Conservation (phyloP, 1,140 invertebrate species). For the Drosophila rhopaloa region DNA sequence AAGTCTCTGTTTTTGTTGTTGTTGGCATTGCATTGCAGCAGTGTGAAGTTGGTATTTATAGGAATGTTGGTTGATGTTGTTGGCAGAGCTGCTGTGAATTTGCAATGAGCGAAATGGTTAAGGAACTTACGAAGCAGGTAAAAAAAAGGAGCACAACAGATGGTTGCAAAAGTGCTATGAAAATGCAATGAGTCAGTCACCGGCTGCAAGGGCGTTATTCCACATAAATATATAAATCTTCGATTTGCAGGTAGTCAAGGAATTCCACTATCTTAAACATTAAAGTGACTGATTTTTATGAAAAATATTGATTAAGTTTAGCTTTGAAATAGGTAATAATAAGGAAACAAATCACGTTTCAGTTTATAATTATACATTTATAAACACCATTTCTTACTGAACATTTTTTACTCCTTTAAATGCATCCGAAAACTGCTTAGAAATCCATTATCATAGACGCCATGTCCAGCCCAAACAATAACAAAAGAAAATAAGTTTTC, state of each 20-base stretch:
- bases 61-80: constrained; percentile 61
- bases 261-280: not conserved
- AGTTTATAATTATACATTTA: no score
- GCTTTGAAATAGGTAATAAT: not conserved
- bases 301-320: not conserved
- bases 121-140: constrained; percentile 14
- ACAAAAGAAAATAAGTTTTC: constrained; percentile 13
- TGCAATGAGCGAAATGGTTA: constrained; percentile 63
- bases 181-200: constrained; percentile 44
- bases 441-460: not conserved
- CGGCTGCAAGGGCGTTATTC: constrained; percentile 24
- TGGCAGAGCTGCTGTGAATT: constrained; percentile 51
- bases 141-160: constrained; percentile 22
- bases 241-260: not conserved
- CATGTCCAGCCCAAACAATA: constrained; percentile 26
- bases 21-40: constrained; percentile 23
- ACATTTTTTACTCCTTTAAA: no score
- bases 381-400: no score
- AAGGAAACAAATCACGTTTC: no score
- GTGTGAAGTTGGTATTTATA: constrained; percentile 81
- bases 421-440: not conserved
- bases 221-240: constrained; percentile 2
- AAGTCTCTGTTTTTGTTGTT: constrained; percentile 10
- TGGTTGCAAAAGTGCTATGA: constrained; percentile 14
- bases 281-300: not conserved